These are phyloP conservation scores for Amphimedon queenslandica DNA, from an alignment of 37 sponge, comb jelly and placozoan genomes.

Conservation along the genomic window DNA sequence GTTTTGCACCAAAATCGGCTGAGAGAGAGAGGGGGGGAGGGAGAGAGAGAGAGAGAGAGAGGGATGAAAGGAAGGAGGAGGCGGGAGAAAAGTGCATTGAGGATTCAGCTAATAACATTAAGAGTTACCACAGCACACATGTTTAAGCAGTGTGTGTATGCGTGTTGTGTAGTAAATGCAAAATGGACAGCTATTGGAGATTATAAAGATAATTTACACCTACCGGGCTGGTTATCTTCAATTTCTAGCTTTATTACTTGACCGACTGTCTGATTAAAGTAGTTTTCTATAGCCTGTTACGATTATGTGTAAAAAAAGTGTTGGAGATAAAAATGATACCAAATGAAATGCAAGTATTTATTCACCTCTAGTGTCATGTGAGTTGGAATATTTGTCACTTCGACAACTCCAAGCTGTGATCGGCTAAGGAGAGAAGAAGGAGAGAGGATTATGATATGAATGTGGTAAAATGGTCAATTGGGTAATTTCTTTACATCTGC, in stretches of 20 bases:
- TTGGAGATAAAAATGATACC: not conserved
- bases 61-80: no score
- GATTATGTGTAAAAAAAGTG: no score
- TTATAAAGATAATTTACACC: no score
- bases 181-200: no score
- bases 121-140: not conserved
- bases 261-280: constrained; percentile 15
- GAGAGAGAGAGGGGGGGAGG: no score
- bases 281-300: constrained; percentile 24
- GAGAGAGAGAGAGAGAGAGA: not conserved
- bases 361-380: constrained; percentile 58
- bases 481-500: no score
- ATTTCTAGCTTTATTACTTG: constrained; percentile 51
- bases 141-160: not conserved
- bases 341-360: not conserved
- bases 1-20: constrained; percentile 34
- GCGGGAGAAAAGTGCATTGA: no score
- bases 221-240: constrained; percentile 31
- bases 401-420: constrained; percentile 41
- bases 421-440: constrained; percentile 32
- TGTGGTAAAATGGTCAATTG: no score
- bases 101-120: not conserved
- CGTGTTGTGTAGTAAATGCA: no score
- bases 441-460: not conserved
- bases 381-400: constrained; percentile 65